Base-by-base conservation (phyloP, 2,113 vertebrate species). In the Gobius niger region DNA sequence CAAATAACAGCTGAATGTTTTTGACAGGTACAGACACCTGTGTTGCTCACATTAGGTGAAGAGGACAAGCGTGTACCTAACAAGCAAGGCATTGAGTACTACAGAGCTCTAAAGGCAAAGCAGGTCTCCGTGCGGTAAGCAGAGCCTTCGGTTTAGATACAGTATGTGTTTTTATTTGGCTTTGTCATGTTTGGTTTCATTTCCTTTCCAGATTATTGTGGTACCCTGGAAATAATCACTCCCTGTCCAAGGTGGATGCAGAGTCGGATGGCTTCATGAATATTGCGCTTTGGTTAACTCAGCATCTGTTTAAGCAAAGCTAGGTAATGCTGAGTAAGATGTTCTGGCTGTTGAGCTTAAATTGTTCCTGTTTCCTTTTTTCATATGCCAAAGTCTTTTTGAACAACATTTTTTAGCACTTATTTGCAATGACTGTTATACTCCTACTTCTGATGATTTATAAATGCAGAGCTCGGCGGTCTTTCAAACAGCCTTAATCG, bases 221-320 rank as follows among this genome's bases (percentile, higher is more conserved):
- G 86, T 99, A 99, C 75, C 95, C 95, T 0, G 94, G 92, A 62
- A 98, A 97, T 84, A 94, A 92, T 88, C 97, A 99, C 0, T 88
- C 95, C 0, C 89, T 99, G 6, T 92, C 95, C 1, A 94, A 95
- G 9, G 87, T 98, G 1, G 96, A 98, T 44, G 96, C 96, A 0
- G 95, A 99, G 82, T 96, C 96, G 0, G 97, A 99, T 4, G 91
- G 93, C 34, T 97, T 99, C 78, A 94, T 98, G 94, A 99, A 99
- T 76, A 87, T 93, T 1, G 93, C 86, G 0, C 87, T 98, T 53
- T 99, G 98, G 98, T 88, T 98, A 67, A 84, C 90, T 41, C 92
- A 94, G 5, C 94, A 98, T 85, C 73, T 96, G 72, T 76, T n/a
- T 66, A 83, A 85, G 79, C 91, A 74, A 92, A 19, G 52, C 24